phyloP scores from a whole-genome alignment of 2,113 vertebrate genomes.

The Thalassarche chlororhynchos region DNA sequence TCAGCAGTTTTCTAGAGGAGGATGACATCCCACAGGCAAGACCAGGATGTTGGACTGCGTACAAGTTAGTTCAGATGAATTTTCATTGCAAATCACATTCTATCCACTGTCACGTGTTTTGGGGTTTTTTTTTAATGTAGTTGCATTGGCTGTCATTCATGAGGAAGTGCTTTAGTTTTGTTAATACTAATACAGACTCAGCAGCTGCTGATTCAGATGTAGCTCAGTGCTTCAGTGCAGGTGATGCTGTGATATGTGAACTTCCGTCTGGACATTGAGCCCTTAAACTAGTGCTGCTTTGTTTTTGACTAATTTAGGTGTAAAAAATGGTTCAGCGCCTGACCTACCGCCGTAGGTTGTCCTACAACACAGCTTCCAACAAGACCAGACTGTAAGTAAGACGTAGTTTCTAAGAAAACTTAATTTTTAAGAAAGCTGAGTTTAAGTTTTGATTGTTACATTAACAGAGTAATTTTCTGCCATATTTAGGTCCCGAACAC shows the following conservation, averaged over 20 bases:
- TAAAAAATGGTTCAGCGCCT: conserved; percentile 95
- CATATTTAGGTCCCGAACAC: conserved; percentile 88
- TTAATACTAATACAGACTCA: rapidly evolving
- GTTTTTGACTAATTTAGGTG: conserved; percentile 15
- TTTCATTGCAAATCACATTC: rapidly evolving
- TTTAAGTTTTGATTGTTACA: not conserved
- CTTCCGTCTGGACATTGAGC: rapidly evolving
- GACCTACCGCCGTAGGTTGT: conserved; percentile 97
- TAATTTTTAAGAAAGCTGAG: rapidly evolving
- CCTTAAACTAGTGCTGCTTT: not conserved
- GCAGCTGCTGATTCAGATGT: not conserved
- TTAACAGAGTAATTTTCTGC: not conserved
- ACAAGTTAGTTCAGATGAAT: rapidly evolving
- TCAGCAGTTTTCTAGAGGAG: rapidly evolving
- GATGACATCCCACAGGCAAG: rapidly evolving
- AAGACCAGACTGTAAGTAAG: conserved; percentile 95
- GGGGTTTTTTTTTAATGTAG: rapidly evolving
- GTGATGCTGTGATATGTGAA: not conserved
- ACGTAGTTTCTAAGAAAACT: rapidly evolving
- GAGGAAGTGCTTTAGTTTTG: not conserved
- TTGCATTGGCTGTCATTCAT: not conserved
- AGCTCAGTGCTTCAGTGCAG: not conserved
- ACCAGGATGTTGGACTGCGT: rapidly evolving
- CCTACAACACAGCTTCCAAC: conserved; percentile 99
- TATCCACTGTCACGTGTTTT: rapidly evolving